A percentile compares a stretch with the other conserved stretches of the same genome.
phyloP scores from a whole-genome alignment of 1,140 invertebrate genomes.

The Brachystomella parvula region DNA sequence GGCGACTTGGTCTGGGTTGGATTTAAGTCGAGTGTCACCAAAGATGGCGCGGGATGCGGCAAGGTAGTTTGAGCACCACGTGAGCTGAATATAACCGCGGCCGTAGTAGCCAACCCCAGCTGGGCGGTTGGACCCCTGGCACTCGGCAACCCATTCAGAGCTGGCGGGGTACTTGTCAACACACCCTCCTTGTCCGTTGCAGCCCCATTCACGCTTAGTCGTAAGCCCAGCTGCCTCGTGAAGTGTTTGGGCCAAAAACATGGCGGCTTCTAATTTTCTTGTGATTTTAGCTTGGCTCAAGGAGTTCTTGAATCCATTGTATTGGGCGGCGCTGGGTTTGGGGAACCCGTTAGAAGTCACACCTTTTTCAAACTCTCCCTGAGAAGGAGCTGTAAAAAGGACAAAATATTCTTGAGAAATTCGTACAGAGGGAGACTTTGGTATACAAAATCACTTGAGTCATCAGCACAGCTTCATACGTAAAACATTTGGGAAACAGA shows the following conservation, averaged over 20 bases:
- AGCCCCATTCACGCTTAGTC: conserved; percentile 7
- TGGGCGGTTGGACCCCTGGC: not conserved
- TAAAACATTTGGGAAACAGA: too few species aligned
- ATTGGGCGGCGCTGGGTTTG: conserved; percentile 11
- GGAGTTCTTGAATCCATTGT: conserved; percentile 5
- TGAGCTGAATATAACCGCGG: conserved; percentile 26
- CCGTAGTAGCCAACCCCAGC: conserved; percentile 20
- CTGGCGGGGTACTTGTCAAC: conserved; percentile 1
- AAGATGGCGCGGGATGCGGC: conserved; percentile 15
- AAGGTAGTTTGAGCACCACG: conserved; percentile 29
- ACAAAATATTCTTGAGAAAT: too few species aligned
- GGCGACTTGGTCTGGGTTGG: conserved; percentile 26
- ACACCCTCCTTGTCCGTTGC: not conserved
- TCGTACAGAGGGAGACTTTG: too few species aligned
- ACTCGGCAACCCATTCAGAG: not conserved
- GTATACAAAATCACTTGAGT: too few species aligned
- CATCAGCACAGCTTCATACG: too few species aligned
- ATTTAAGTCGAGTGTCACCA: conserved; percentile 9
- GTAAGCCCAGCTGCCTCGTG: conserved; percentile 22
- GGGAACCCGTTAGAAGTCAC: conserved; percentile 17
- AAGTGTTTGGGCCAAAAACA: conserved; percentile 23
- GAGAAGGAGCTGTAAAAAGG: not conserved
- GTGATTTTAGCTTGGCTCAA: conserved; percentile 2
- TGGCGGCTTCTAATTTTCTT: conserved; percentile 18
- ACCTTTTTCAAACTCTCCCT: conserved; percentile 12